A percentile compares a stretch with the other conserved stretches of the same genome.
These are phyloP conservation scores for Anguilla anguilla DNA, from an alignment of 2,797 vertebrate species.

Conservation along the genomic window DNA sequence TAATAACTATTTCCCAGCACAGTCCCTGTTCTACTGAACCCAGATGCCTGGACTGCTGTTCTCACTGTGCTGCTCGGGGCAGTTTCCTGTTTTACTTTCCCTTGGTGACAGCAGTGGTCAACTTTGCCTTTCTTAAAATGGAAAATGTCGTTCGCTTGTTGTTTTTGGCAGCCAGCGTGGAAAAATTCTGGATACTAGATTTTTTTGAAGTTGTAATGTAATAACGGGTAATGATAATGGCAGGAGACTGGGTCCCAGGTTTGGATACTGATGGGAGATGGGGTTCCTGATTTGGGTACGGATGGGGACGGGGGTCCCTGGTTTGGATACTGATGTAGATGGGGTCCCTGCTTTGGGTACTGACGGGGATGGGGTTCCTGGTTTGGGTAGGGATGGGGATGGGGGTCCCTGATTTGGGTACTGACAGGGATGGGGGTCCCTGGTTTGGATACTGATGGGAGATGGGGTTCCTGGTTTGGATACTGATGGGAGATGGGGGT, in stretches of 20 bases:
- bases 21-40: neutral
- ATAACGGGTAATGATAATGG: too few species aligned
- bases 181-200: slow-evolving; percentile 27
- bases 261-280: too few species aligned
- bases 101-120: slow-evolving; percentile 46
- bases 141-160: neutral
- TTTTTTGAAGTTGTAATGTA: neutral
- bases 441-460: neutral
- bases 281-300: too few species aligned
- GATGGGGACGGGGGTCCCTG: neutral
- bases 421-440: neutral
- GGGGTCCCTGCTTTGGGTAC: neutral
- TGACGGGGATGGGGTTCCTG: neutral
- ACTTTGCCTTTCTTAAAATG: slow-evolving; percentile 37
- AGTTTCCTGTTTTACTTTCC: slow-evolving; percentile 49
- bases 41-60: slow-evolving; percentile 23
- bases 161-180: slow-evolving; percentile 46
- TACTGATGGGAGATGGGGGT: neutral
- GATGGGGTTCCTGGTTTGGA: neutral
- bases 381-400: too few species aligned
- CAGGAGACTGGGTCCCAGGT: neutral
- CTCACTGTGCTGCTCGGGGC: slow-evolving; percentile 47
- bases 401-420: neutral
- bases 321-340: neutral
- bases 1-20: neutral